phyloP scores from a whole-genome alignment of 2,797 vertebrate species.

The Aeoliscus strigatus region DNA sequence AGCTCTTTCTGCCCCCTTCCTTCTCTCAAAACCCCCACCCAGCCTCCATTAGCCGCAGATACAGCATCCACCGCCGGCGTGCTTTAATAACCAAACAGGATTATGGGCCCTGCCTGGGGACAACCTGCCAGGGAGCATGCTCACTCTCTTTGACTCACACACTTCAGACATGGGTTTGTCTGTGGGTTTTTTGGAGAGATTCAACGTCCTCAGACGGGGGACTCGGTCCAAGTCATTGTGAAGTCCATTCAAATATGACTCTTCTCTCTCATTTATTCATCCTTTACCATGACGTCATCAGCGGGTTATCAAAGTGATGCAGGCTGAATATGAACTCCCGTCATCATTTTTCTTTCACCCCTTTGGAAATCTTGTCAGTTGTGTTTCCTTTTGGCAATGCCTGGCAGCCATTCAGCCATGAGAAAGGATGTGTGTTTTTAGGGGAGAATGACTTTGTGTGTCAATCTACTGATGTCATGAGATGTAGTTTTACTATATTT shows the following conservation, averaged over 20 bases:
- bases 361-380: no score
- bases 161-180: slow-evolving; percentile 63
- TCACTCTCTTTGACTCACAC: slow-evolving; percentile 67
- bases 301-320: slow-evolving; percentile 43
- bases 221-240: slow-evolving; percentile 60
- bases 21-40: slow-evolving; percentile 63
- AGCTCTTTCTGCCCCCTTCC: slow-evolving; percentile 64
- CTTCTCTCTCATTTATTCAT: slow-evolving; percentile 50
- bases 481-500: neutral
- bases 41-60: slow-evolving; percentile 79
- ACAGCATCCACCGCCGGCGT: slow-evolving; percentile 76
- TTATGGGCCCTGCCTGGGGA: slow-evolving; percentile 77
- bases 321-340: slow-evolving; percentile 26
- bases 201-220: slow-evolving; percentile 56
- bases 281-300: slow-evolving; percentile 53
- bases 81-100: slow-evolving; percentile 85
- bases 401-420: neutral
- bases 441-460: no score
- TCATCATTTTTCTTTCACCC: no score
- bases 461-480: no score
- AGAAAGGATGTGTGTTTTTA: neutral
- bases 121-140: slow-evolving; percentile 72
- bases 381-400: slow-evolving; percentile 2
- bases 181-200: slow-evolving; percentile 59
- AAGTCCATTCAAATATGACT: slow-evolving; percentile 53